These are phyloP conservation scores for Grammomys surdaster DNA, from an alignment of 2,113 vertebrate genomes.

Conservation along the genomic window DNA sequence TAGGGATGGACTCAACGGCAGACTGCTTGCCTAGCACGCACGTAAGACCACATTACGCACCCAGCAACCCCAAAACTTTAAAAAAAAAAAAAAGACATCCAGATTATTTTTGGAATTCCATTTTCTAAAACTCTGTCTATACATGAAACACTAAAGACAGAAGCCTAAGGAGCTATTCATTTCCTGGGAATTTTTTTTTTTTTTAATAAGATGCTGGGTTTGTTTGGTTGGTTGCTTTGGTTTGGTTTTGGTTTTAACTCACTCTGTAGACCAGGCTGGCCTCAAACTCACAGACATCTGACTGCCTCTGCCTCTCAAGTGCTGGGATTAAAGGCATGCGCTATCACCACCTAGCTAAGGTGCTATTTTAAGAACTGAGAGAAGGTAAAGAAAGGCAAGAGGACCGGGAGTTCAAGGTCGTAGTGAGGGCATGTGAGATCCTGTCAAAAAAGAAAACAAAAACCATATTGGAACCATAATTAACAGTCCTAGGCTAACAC, in stretches of 20 bases:
- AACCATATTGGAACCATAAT: conserved; percentile 10
- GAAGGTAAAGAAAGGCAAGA: neutral
- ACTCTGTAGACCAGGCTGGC: neutral
- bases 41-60: too few species aligned
- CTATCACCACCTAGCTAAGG: neutral
- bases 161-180: neutral
- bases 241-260: neutral
- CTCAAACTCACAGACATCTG: neutral
- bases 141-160: neutral
- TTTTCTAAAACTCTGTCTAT: conserved; percentile 10
- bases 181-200: neutral
- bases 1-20: neutral
- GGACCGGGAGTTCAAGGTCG: neutral
- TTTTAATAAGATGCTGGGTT: neutral
- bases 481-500: conserved; percentile 41
- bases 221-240: neutral
- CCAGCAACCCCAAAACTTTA: neutral
- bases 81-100: neutral
- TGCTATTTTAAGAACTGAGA: neutral
- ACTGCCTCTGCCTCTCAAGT: neutral
- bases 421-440: neutral
- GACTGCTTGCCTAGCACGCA: neutral
- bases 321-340: neutral
- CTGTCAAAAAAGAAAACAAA: neutral
- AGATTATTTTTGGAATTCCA: neutral